These are phyloP conservation scores for Pedionomus torquatus DNA, from an alignment of 2,113 vertebrate species.

Conservation along the genomic window DNA sequence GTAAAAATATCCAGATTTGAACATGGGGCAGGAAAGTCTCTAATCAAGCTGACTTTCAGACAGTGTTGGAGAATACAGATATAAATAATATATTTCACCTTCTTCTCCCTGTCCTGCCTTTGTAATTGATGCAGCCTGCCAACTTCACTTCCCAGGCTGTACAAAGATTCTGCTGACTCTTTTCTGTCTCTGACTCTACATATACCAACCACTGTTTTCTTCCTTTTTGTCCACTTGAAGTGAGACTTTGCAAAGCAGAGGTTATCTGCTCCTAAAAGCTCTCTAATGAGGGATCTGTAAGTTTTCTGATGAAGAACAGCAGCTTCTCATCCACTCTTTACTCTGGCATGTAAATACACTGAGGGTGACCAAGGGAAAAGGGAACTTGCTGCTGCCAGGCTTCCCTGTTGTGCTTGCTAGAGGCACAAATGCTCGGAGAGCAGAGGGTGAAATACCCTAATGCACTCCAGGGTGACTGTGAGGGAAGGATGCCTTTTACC, in stretches of 20 bases:
- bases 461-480: rapidly evolving
- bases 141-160: not conserved
- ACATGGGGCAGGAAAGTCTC: not conserved
- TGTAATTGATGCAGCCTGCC: not conserved
- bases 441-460: not conserved
- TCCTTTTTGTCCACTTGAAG: not conserved
- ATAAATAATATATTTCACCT: not conserved
- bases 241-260: not conserved
- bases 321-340: not conserved
- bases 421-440: rapidly evolving
- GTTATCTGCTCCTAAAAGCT: not conserved
- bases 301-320: not conserved
- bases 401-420: not conserved
- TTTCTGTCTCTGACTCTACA: not conserved
- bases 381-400: not conserved
- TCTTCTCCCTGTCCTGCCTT: not conserved
- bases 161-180: not conserved
- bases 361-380: not conserved
- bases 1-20: not conserved
- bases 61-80: not conserved
- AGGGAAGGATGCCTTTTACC: not conserved
- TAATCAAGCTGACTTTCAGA: not conserved
- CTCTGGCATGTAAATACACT: not conserved
- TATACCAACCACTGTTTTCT: not conserved
- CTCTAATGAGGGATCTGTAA: not conserved